Percentiles rank a stretch among this genome's conserved stretches.
Conservation (phyloP, 2,888 invertebrate species). For the Pedicia rivosa region DNA sequence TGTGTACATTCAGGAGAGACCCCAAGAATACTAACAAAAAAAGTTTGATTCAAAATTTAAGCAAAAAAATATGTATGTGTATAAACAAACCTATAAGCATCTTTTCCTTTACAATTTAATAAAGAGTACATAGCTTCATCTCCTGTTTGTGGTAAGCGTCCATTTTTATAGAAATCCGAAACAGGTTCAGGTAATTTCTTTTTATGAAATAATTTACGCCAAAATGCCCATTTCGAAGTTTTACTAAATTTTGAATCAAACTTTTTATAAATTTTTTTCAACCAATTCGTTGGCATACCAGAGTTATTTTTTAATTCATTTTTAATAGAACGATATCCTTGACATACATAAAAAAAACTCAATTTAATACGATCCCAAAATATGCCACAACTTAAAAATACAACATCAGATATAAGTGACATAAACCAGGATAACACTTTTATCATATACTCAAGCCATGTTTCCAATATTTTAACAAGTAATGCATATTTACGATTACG, state of each 20-base stretch:
- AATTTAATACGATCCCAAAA: conserved; percentile 22
- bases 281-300: conserved; percentile 27
- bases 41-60: conserved; percentile 5
- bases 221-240: conserved; percentile 27
- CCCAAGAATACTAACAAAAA: conserved; percentile 57
- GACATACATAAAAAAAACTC: conserved; percentile 4
- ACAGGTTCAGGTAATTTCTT: conserved; percentile 27
- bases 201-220: conserved; percentile 29
- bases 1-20: conserved; percentile 77
- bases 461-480: conserved; percentile 31
- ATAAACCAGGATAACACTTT: conserved; percentile 60
- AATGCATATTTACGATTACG: conserved; percentile 35
- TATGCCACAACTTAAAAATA: conserved; percentile 47
- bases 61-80: background rate
- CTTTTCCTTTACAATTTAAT: conserved; percentile 85
- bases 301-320: conserved; percentile 25
- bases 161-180: conserved; percentile 25
- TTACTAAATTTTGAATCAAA: conserved; percentile 27
- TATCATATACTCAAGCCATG: conserved; percentile 40
- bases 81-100: conserved; percentile 64
- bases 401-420: conserved; percentile 63
- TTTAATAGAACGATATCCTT: conserved; percentile 9
- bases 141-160: conserved; percentile 63
- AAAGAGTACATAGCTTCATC: conserved; percentile 91
- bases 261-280: conserved; percentile 23